Conservation (phyloP, 2,888 invertebrate genomes). For the Plagodis pulveraria region DNA sequence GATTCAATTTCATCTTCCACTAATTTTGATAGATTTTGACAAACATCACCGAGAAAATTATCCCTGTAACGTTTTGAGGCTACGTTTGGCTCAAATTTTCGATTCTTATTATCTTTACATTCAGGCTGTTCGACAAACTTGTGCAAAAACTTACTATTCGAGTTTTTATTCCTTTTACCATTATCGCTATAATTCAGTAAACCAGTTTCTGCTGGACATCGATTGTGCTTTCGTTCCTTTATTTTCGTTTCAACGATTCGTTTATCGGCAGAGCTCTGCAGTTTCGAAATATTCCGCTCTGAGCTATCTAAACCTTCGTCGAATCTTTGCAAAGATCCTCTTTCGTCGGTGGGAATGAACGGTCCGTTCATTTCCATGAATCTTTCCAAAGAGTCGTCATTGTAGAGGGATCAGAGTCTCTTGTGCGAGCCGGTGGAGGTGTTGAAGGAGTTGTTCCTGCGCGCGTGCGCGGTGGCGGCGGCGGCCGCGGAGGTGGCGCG, state of each 20-base stretch:
- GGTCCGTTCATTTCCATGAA: slow-evolving; percentile 37
- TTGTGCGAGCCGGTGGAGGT: slow-evolving; percentile 76
- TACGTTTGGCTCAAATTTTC: slow-evolving; percentile 14
- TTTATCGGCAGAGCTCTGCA: background rate
- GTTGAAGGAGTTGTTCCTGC: slow-evolving; percentile 71
- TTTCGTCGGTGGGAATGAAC: slow-evolving; percentile 2
- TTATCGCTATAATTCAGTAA: slow-evolving; percentile 7
- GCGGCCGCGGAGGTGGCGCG: slow-evolving; percentile 61
- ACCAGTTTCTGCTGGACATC: slow-evolving; percentile 4
- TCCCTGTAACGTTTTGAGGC: slow-evolving; percentile 31
- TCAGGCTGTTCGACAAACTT: slow-evolving; percentile 4
- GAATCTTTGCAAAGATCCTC: slow-evolving; percentile 37
- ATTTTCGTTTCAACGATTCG: slow-evolving; percentile 2
- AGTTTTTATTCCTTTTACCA: slow-evolving; percentile 1
- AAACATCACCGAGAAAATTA: slow-evolving; percentile 27
- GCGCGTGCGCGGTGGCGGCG: slow-evolving; percentile 52
- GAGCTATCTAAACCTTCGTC: slow-evolving; percentile 1
- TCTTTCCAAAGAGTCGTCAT: slow-evolving; percentile 51
- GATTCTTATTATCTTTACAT: too few relatives aligned
- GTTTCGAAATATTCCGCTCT: too few relatives aligned
- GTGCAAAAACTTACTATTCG: slow-evolving; percentile 3
- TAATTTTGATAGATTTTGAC: slow-evolving; percentile 11
- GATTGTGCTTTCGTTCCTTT: slow-evolving; percentile 5
- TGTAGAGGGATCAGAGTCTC: slow-evolving; percentile 78
- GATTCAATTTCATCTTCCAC: slow-evolving; percentile 2